Evolutionary conservation across 2,888 invertebrate species (phyloP).

Genomic region (Thymelicus sylvestris): DNA sequence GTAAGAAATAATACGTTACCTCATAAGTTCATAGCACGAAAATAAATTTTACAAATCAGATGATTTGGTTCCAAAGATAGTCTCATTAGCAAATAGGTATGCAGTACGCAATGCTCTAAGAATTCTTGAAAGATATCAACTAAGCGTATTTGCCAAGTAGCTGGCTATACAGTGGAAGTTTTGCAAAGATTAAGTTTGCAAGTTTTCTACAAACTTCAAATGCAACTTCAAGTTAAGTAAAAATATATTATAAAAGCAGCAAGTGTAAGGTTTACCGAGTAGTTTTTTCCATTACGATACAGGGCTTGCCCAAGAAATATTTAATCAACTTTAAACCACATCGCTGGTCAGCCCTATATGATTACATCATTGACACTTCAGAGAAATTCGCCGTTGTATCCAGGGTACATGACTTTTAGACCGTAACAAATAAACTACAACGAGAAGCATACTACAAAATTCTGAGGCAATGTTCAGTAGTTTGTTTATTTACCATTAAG

Average conservation of each 20-base stretch:
- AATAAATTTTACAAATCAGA: constrained; percentile 1
- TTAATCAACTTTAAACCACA: not conserved
- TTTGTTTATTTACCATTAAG: constrained; percentile 13
- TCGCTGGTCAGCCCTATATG: not conserved
- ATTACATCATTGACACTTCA: not conserved
- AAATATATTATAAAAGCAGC: too few species aligned
- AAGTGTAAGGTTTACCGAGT: too few species aligned
- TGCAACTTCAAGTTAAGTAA: too few species aligned
- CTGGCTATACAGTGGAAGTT: not conserved
- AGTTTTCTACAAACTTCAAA: too few species aligned
- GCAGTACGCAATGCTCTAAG: not conserved
- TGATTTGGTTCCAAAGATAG: not conserved
- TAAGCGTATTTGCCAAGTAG: not conserved
- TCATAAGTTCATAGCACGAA: not conserved
- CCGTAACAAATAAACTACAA: too few species aligned
- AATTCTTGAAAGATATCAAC: constrained; percentile 1
- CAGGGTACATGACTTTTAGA: too few species aligned
- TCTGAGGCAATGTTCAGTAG: not conserved
- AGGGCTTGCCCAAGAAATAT: too few species aligned
- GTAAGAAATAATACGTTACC: too few species aligned
- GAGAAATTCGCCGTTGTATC: too few species aligned
- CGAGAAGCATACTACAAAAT: not conserved
- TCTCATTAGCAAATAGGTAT: not conserved
- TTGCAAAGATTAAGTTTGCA: not conserved
- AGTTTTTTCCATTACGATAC: too few species aligned